A percentile compares a stretch with the other conserved stretches of the same genome.
Conservation (phyloP, 2,113 vertebrate species). For the Ammodytes dubius region DNA sequence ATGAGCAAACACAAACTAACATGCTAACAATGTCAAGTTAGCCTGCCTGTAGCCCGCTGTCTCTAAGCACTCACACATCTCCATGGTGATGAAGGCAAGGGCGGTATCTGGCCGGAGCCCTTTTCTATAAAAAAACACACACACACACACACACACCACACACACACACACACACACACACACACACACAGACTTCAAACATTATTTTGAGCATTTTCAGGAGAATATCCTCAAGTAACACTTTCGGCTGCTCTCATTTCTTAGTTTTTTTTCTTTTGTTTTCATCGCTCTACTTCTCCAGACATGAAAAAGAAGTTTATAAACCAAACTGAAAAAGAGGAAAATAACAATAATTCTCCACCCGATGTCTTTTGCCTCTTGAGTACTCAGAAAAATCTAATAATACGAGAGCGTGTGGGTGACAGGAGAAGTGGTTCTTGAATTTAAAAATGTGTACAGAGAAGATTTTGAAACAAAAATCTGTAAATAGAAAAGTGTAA, state of each 20-base stretch:
- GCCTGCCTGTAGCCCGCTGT: constrained; percentile 1
- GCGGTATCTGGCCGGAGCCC: constrained; percentile 40
- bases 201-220: constrained; percentile 33
- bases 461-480: constrained; percentile 82
- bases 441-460: constrained; percentile 84
- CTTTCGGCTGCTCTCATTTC: constrained; percentile 47
- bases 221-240: constrained; percentile 22
- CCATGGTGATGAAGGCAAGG: constrained; percentile 59
- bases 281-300: constrained; percentile 24
- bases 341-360: background rate
- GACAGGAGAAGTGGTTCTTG: constrained; percentile 68
- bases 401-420: constrained; percentile 67
- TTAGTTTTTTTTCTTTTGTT: background rate
- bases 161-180: constrained; percentile 11
- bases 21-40: background rate
- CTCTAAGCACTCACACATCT: constrained; percentile 22
- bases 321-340: constrained; percentile 50
- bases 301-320: constrained; percentile 43
- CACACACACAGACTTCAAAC: constrained; percentile 24
- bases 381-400: constrained; percentile 50
- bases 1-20: constrained; percentile 23
- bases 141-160: constrained; percentile 9
- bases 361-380: constrained; percentile 45
- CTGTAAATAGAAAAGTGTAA: constrained; percentile 89
- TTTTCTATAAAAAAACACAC: constrained; percentile 13